phyloP scores from a whole-genome alignment of 92 coral and sea anemone species.

The Siderastrea siderea region DNA sequence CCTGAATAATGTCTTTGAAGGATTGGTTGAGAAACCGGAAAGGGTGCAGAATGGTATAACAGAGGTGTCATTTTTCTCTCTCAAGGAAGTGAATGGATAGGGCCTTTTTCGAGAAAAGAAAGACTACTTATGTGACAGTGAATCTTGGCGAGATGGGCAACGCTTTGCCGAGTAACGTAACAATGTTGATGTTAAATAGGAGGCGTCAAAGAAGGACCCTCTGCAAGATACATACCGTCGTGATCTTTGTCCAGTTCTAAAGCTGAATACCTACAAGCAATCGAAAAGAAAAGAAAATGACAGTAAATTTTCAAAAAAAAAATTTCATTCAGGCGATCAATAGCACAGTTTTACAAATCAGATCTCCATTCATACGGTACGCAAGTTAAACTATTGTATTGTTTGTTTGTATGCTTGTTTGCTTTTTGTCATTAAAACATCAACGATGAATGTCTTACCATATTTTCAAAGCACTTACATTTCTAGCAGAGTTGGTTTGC shows the following conservation, averaged over 20 bases:
- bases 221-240: constrained; percentile 70
- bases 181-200: too few relatives aligned
- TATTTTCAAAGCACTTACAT: constrained; percentile 60
- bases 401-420: background rate
- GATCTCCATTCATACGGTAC: background rate
- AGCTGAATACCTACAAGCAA: constrained; percentile 53
- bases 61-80: too few relatives aligned
- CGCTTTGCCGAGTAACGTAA: too few relatives aligned
- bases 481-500: constrained; percentile 46
- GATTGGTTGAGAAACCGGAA: too few relatives aligned
- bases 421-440: background rate
- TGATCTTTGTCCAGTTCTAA: constrained; percentile 77
- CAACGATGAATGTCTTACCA: background rate
- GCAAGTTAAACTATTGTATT: too few relatives aligned
- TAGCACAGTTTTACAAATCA: background rate
- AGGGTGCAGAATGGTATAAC: too few relatives aligned
- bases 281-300: background rate
- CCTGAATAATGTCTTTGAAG: too few relatives aligned
- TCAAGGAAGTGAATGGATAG: too few relatives aligned
- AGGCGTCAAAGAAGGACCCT: background rate
- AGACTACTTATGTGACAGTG: too few relatives aligned
- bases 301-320: background rate
- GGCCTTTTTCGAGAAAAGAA: too few relatives aligned
- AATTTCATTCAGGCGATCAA: background rate
- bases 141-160: too few relatives aligned